Evolutionary conservation across 1,140 invertebrate species (phyloP), one percentile per base, ranked within the genome.

Genomic region (Streblospio benedicti): DNA sequence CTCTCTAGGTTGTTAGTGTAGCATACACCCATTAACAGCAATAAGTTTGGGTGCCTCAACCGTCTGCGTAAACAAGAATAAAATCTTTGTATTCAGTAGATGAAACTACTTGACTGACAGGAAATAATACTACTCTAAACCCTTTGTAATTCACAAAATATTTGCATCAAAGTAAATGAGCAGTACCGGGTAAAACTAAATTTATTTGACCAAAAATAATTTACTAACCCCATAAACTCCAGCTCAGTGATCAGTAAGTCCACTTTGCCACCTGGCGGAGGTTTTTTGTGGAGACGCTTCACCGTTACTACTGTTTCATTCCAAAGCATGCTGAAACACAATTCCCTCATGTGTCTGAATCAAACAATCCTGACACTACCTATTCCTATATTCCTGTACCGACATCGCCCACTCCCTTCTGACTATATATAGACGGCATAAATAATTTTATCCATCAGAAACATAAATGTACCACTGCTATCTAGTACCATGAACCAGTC

Each of bases 1-100:
- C 67, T 67, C 43, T 80, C 74, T 5, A 74, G 67, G 44, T 71
- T 70, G 12, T 71, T 65, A 18, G 71, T 70, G 45, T 76, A 74
- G 66, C 75, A 78, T 12, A 78, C 66, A 6, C 73, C 78, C 76
- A 80, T 76, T 35, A 80, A 61, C 49, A 76, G 61, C 28, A 80
- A 60, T 32, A 80, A 65, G 55, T 71, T 69, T 1, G 77, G 77
- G 65, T 79, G 77, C 31, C 70, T 62, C 2, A 79, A 61, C 43
- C 72, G 73, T 5, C 74, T 71, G 49, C 65, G 62, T 55, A 63
- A 44, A 41, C 58, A 31, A 44, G 14, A 4, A 50, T 33, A 38
- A 12, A 55, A 18, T 38, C 30, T n/a, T 4, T n/a, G 16, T 5
- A 54, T 16, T 16, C 28, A 33, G 20, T 38, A 16, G 31, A 12